Evolutionary conservation across 2,888 invertebrate genomes (phyloP).

Genomic region (Acanthoscelides obtectus): DNA sequence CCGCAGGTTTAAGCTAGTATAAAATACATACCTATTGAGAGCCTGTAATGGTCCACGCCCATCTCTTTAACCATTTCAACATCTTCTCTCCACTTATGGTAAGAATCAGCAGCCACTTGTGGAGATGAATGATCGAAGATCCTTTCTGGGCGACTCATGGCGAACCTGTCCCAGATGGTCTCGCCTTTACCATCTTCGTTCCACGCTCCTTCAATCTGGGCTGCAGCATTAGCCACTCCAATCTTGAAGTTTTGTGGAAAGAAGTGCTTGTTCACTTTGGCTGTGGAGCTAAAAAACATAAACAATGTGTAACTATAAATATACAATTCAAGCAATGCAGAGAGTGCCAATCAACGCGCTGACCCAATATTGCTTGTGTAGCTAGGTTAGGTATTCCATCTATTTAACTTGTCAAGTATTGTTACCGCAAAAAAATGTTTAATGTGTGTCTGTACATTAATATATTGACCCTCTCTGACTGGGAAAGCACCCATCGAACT

Average conservation of each 20-base stretch:
- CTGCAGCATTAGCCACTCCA: constrained; percentile 35
- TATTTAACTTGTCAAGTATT: too few species aligned
- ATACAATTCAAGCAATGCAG: too few species aligned
- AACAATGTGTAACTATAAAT: too few species aligned
- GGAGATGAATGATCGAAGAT: constrained; percentile 44
- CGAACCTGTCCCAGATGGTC: constrained; percentile 21
- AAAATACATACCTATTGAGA: constrained; percentile 14
- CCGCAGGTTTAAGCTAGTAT: too few species aligned
- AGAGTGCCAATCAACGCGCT: too few species aligned
- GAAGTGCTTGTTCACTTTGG: constrained; percentile 8
- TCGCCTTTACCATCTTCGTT: constrained; percentile 31
- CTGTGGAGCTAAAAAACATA: not conserved
- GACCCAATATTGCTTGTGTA: too few species aligned
- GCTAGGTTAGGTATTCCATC: too few species aligned
- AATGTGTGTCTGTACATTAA: too few species aligned
- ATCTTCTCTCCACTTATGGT: constrained; percentile 60
- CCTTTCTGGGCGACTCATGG: constrained; percentile 12
- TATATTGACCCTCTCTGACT: too few species aligned
- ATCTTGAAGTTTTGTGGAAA: constrained; percentile 26
- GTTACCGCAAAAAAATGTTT: too few species aligned
- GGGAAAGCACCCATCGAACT: too few species aligned
- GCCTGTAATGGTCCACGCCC: constrained; percentile 52
- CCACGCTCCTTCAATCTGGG: constrained; percentile 35
- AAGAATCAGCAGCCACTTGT: constrained; percentile 63
- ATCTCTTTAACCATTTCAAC: constrained; percentile 54